Conservation (phyloP, 2,797 vertebrate genomes). For the Platyrinchus mystaceus region DNA sequence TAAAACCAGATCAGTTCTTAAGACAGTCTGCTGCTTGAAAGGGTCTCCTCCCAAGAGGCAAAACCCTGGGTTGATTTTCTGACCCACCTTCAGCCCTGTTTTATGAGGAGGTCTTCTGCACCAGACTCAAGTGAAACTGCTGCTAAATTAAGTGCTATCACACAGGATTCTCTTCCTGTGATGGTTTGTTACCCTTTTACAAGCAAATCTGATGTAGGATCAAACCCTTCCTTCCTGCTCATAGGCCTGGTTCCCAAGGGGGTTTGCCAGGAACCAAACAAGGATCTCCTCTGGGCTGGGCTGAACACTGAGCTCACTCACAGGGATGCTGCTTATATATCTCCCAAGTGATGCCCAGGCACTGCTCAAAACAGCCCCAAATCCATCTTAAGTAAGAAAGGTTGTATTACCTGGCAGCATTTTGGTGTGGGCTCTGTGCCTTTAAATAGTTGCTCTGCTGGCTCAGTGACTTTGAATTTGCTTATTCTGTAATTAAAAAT, state of each 20-base stretch:
- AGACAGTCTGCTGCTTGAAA: not conserved
- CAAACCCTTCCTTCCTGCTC: not conserved
- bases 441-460: not conserved
- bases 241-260: fast-evolving
- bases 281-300: not conserved
- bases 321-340: not conserved
- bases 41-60: not conserved
- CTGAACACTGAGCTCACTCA: not conserved
- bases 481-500: not conserved
- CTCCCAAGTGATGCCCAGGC: not conserved
- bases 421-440: not conserved
- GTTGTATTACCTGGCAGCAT: fast-evolving
- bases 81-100: not conserved
- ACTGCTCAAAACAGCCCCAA: not conserved
- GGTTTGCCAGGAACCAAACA: not conserved
- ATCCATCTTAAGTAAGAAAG: not conserved
- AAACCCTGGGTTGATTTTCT: not conserved
- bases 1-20: not conserved
- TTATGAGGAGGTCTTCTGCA: not conserved
- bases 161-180: not conserved
- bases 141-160: not conserved
- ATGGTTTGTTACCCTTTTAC: not conserved
- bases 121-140: not conserved
- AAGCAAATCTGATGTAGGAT: not conserved
- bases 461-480: not conserved